phyloP scores from a whole-genome alignment of 35 echinoderm and acorn worm species.

The Ophiothrix spiculata region DNA sequence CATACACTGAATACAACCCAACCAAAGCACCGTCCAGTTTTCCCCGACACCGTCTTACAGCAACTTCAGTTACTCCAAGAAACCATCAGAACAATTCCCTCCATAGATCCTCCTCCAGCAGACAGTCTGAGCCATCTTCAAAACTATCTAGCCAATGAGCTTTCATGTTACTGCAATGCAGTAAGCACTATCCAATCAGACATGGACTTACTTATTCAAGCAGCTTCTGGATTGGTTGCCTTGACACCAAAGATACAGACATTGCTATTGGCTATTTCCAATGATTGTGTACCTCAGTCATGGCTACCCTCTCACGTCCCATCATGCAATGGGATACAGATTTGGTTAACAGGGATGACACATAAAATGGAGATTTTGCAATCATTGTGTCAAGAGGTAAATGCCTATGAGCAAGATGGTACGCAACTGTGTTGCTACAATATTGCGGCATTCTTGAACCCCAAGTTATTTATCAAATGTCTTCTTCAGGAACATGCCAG shows the following conservation, averaged over 20 bases:
- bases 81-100: slow-evolving; percentile 20
- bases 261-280: slow-evolving; percentile 33
- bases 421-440: slow-evolving; percentile 35
- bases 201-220: slow-evolving; percentile 44
- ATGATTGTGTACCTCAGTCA: slow-evolving; percentile 24
- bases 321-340: background rate
- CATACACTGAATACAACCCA: background rate
- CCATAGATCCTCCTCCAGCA: background rate
- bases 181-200: slow-evolving; percentile 52
- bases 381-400: background rate
- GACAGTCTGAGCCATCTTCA: slow-evolving; percentile 75
- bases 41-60: background rate
- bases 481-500: slow-evolving; percentile 74
- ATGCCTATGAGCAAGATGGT: background rate
- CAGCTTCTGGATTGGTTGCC: slow-evolving; percentile 39
- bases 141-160: slow-evolving; percentile 71
- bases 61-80: slow-evolving; percentile 26
- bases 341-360: slow-evolving; percentile 34
- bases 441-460: slow-evolving; percentile 55
- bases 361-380: slow-evolving; percentile 33
- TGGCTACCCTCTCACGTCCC: slow-evolving; percentile 44
- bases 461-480: slow-evolving; percentile 50
- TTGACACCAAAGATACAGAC: slow-evolving; percentile 35
- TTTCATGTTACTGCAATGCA: background rate
- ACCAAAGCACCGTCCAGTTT: background rate